A percentile compares a stretch with the other conserved stretches of the same genome.
Conservation (phyloP, 1,140 invertebrate genomes). For the Odontomachus brunneus region DNA sequence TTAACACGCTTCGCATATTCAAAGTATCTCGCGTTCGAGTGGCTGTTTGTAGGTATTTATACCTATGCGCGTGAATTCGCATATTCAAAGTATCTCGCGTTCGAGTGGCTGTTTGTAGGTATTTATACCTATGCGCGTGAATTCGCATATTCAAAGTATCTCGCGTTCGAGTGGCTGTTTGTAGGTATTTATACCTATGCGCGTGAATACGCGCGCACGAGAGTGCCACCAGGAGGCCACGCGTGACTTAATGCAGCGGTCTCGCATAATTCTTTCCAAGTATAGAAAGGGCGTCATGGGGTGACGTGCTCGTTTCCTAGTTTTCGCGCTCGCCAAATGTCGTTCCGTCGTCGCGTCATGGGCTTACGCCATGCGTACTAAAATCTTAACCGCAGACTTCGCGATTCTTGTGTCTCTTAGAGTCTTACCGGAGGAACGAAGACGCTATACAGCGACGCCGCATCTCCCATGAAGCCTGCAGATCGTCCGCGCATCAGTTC, state of each 20-base stretch:
- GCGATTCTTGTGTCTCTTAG: too few species aligned
- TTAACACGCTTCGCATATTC: slow-evolving; percentile 59
- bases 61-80: slow-evolving; percentile 22
- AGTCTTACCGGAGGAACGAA: too few species aligned
- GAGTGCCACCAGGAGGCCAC: slow-evolving; percentile 48
- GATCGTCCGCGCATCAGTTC: too few species aligned
- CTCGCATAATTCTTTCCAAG: slow-evolving; percentile 57
- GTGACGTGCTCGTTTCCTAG: slow-evolving; percentile 46
- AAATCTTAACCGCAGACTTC: too few species aligned
- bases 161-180: slow-evolving; percentile 20
- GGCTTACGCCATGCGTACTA: background rate
- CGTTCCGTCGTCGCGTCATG: background rate
- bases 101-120: slow-evolving; percentile 30
- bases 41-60: slow-evolving; percentile 47
- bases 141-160: slow-evolving; percentile 54
- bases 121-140: slow-evolving; percentile 35
- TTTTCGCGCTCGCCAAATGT: slow-evolving; percentile 32
- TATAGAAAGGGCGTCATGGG: slow-evolving; percentile 38
- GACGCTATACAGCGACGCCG: too few species aligned
- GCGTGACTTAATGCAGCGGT: slow-evolving; percentile 56
- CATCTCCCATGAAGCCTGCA: too few species aligned
- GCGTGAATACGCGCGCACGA: slow-evolving; percentile 34
- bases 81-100: slow-evolving; percentile 49
- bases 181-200: slow-evolving; percentile 42
- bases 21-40: slow-evolving; percentile 20